Evolutionary conservation across 2,797 vertebrate genomes (phyloP).

Genomic region (Toxotes lorentzi): DNA sequence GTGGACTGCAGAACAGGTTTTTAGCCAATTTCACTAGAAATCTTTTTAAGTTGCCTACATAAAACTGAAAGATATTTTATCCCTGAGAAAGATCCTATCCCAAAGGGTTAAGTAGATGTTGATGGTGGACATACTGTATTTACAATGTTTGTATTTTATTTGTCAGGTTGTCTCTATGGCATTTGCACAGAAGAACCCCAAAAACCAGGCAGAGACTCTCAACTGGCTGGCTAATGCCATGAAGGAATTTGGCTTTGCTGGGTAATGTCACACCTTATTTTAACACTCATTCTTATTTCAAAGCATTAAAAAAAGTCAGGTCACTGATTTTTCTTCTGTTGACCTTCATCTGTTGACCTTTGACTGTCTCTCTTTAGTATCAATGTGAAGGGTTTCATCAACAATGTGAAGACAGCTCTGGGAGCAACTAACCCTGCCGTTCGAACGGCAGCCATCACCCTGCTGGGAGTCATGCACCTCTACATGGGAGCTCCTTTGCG

Average conservation of each 20-base stretch:
- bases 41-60: not conserved
- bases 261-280: slow-evolving; percentile 81
- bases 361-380: slow-evolving; percentile 81
- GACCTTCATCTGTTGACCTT: not conserved
- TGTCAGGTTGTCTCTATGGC: slow-evolving; percentile 92
- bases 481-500: slow-evolving; percentile 95
- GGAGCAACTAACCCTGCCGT: slow-evolving; percentile 97
- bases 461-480: slow-evolving; percentile 96
- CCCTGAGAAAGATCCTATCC: too few relatives aligned
- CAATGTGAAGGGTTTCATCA: slow-evolving; percentile 98
- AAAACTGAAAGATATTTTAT: too few relatives aligned
- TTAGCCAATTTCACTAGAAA: not conserved
- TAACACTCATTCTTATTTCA: not conserved
- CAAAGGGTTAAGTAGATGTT: too few relatives aligned
- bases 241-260: slow-evolving; percentile 98
- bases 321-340: not conserved
- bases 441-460: slow-evolving; percentile 92
- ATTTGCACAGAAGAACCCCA: slow-evolving; percentile 98
- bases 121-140: not conserved
- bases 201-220: slow-evolving; percentile 97
- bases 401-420: slow-evolving; percentile 96
- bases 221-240: slow-evolving; percentile 98
- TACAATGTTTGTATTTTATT: slow-evolving; percentile 1
- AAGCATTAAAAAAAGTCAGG: not conserved
- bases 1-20: slow-evolving; percentile 97